Evolutionary conservation across 2,113 vertebrate genomes (phyloP).

Genomic region (Hiodon tergisus): DNA sequence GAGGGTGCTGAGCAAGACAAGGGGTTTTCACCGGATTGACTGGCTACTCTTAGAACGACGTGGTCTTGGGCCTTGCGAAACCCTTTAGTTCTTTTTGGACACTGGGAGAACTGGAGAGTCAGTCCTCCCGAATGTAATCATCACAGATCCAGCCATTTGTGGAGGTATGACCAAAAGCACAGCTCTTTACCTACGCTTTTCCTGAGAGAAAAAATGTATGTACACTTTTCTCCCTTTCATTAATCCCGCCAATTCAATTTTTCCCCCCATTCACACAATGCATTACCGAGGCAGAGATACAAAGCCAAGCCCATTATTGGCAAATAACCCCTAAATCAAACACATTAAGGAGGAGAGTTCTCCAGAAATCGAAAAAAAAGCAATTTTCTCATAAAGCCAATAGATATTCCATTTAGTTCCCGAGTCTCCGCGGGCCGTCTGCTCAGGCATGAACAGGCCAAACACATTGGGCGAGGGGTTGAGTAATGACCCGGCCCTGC

Average conservation of each 20-base stretch:
- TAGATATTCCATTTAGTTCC: conserved; percentile 63
- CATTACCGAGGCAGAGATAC: conserved; percentile 50
- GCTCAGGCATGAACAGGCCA: conserved; percentile 36
- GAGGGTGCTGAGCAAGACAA: background rate
- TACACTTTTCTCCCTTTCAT: conserved; percentile 28
- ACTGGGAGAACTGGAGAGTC: too few species aligned
- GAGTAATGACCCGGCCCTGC: conserved; percentile 51
- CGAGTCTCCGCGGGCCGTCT: conserved; percentile 48
- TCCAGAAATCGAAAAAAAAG: conserved; percentile 59
- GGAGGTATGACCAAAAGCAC: background rate
- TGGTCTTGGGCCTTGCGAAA: background rate
- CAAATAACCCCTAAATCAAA: conserved; percentile 48
- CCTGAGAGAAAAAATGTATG: background rate
- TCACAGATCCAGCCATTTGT: too few species aligned
- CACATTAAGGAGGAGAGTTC: conserved; percentile 59
- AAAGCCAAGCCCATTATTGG: conserved; percentile 56
- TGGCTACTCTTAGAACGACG: background rate
- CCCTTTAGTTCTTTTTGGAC: too few species aligned
- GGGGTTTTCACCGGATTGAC: background rate
- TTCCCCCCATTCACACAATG: conserved; percentile 56
- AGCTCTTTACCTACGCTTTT: background rate
- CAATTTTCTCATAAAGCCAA: conserved; percentile 66
- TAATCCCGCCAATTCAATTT: conserved; percentile 43
- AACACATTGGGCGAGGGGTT: conserved; percentile 39
- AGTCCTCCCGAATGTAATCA: background rate